Evolutionary conservation across 2,113 vertebrate genomes (phyloP).

Genomic region (Callospermophilus lateralis): DNA sequence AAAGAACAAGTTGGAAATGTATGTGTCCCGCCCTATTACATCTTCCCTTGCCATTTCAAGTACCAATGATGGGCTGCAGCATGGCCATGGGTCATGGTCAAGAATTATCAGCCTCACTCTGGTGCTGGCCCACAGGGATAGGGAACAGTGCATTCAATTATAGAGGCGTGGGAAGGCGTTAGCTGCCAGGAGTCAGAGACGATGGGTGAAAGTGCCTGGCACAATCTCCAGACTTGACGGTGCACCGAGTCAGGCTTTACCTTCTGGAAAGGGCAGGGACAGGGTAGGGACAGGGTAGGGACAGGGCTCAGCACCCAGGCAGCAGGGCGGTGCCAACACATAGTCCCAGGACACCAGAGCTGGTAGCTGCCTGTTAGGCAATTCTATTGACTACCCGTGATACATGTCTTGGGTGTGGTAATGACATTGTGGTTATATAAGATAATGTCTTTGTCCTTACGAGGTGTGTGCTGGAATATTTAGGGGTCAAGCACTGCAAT

Average conservation of each 20-base stretch:
- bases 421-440: too few species aligned
- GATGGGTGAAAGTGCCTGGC: neutral
- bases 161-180: neutral
- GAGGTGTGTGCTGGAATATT: neutral
- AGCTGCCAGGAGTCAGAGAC: neutral
- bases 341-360: rapidly evolving
- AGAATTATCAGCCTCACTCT: neutral
- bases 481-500: neutral
- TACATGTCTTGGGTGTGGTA: neutral
- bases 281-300: neutral
- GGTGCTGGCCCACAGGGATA: too few species aligned
- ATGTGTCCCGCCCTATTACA: neutral
- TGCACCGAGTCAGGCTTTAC: neutral
- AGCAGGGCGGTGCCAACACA: neutral
- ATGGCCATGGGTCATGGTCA: neutral
- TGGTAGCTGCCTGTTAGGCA: neutral
- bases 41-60: neutral
- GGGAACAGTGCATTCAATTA: neutral
- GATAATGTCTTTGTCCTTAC: neutral
- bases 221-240: neutral
- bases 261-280: neutral
- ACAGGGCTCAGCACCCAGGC: neutral
- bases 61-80: neutral
- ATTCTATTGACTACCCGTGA: neutral
- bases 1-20: neutral